These are phyloP conservation scores for Colius striatus DNA, from an alignment of 2,113 vertebrate species.

Conservation along the genomic window DNA sequence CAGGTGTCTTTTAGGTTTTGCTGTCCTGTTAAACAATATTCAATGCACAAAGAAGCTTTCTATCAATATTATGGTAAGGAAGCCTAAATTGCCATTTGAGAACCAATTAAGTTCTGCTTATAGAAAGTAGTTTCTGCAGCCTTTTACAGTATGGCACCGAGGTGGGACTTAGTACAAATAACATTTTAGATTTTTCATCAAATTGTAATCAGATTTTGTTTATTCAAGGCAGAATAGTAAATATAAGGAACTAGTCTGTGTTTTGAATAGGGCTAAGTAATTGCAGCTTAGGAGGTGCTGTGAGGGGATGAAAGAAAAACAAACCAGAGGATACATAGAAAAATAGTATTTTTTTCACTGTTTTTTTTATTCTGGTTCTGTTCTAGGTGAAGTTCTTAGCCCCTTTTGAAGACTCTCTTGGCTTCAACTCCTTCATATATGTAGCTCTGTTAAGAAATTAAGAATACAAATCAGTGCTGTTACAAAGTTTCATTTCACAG, in stretches of 20 bases:
- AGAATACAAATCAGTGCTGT: not conserved
- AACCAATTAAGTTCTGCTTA: not conserved
- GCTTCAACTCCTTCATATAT: constrained; percentile 90
- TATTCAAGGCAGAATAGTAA: not conserved
- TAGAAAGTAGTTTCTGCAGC: not conserved
- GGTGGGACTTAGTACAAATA: not conserved
- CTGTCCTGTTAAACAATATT: not conserved
- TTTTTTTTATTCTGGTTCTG: not conserved
- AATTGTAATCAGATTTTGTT: not conserved
- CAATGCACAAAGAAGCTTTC: not conserved
- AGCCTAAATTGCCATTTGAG: not conserved
- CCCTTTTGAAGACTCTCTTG: constrained; percentile 90
- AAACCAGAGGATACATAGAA: not conserved
- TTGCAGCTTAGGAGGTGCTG: not conserved
- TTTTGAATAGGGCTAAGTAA: not conserved
- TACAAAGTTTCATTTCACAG: not conserved
- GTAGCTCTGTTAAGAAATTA: constrained; percentile 81
- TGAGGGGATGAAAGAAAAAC: not conserved
- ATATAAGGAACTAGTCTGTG: not conserved
- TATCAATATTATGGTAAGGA: not conserved
- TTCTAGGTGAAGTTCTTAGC: constrained; percentile 47
- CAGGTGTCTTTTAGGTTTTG: not conserved
- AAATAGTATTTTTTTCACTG: not conserved
- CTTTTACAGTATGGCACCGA: not conserved
- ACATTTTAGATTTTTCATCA: not conserved